A percentile compares a stretch with the other conserved stretches of the same genome.
Evolutionary conservation across 2,113 vertebrate species (phyloP).

Genomic region (Cochlearius cochlearius): DNA sequence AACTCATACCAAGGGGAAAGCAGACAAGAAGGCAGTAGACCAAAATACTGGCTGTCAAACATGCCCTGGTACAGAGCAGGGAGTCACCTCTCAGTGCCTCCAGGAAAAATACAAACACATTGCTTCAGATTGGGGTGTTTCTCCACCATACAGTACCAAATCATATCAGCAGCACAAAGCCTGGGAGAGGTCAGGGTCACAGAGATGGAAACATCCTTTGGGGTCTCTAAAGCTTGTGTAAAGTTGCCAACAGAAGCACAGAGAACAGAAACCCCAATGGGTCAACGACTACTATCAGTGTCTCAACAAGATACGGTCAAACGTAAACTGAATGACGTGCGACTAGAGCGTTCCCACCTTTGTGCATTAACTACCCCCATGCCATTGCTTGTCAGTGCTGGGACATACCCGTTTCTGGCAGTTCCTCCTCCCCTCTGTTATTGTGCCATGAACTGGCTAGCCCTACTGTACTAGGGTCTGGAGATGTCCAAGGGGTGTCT

Average conservation of each 20-base stretch:
- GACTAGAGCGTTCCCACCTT: neutral
- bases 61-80: neutral
- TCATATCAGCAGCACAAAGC: neutral
- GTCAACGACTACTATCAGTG: neutral
- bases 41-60: neutral
- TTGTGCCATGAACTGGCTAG: fast-evolving
- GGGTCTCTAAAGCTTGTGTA: neutral
- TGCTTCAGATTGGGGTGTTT: neutral
- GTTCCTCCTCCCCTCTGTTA: neutral
- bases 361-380: neutral
- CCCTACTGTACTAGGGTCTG: no score
- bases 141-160: neutral
- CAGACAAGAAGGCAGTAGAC: neutral
- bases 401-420: neutral
- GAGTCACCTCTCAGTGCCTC: neutral
- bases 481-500: neutral
- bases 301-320: neutral
- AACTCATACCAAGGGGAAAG: neutral
- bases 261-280: neutral
- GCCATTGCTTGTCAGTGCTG: neutral
- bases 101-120: neutral
- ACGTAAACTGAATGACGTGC: neutral
- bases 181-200: neutral
- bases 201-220: neutral
- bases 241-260: neutral